Percentiles rank a stretch among this genome's conserved stretches.
phyloP scores from a whole-genome alignment of 2,888 invertebrate species.

The Drosophila multiciliata region DNA sequence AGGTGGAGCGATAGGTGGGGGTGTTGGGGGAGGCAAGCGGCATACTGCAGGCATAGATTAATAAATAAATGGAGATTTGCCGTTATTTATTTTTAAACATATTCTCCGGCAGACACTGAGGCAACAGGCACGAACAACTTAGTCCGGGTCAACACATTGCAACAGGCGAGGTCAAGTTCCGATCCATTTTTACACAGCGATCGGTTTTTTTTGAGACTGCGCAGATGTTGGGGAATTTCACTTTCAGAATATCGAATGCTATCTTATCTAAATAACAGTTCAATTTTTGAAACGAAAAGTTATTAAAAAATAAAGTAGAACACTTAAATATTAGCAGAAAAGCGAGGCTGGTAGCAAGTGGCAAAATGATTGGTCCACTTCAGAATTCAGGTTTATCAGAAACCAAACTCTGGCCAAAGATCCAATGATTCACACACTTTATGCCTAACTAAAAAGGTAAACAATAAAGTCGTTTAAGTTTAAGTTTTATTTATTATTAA shows the following conservation, averaged over 20 bases:
- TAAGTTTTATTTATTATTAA: background rate
- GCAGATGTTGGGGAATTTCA: slow-evolving; percentile 26
- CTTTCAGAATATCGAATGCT: slow-evolving; percentile 7
- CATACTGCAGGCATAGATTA: slow-evolving; percentile 49
- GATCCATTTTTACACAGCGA: slow-evolving; percentile 54
- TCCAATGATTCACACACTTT: background rate
- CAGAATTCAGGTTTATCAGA: background rate
- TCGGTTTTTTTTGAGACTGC: slow-evolving; percentile 23
- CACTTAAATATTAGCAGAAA: background rate
- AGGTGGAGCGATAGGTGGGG: slow-evolving; percentile 27
- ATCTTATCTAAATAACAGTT: slow-evolving; percentile 18
- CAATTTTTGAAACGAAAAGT: background rate
- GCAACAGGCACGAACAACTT: slow-evolving; percentile 55
- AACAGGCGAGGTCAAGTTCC: slow-evolving; percentile 78
- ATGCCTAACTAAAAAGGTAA: background rate
- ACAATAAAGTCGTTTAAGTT: background rate
- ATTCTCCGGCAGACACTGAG: slow-evolving; percentile 48
- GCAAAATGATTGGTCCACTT: no score
- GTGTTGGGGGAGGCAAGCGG: background rate
- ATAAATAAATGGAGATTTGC: slow-evolving; percentile 75
- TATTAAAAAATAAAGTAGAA: background rate
- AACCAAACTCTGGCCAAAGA: background rate
- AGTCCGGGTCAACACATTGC: slow-evolving; percentile 67
- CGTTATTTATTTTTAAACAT: slow-evolving; percentile 78
- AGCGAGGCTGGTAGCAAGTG: background rate